A percentile compares a stretch with the other conserved stretches of the same genome.
These are phyloP conservation scores for Pyrocephalus nanus DNA, from an alignment of 2,797 vertebrate genomes.

Conservation along the genomic window DNA sequence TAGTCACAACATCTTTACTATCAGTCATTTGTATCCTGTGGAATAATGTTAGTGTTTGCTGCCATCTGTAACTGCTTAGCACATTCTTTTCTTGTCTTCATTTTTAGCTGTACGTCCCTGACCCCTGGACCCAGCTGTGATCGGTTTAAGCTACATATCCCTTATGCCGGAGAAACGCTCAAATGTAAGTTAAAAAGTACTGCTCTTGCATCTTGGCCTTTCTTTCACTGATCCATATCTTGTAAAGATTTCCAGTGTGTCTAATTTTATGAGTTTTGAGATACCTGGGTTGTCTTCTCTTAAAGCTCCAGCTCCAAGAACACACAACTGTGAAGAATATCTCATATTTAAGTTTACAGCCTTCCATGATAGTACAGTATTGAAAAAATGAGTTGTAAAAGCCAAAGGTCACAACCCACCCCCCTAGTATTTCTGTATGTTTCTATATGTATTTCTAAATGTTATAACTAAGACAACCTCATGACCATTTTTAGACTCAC, in stretches of 20 bases:
- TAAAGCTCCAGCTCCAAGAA: background rate
- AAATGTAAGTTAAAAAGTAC: conserved; percentile 87
- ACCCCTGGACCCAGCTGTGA: conserved; percentile 95
- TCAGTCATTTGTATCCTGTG: background rate
- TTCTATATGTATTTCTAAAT: background rate
- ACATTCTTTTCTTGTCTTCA: conserved; percentile 10
- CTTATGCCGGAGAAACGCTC: conserved; percentile 96
- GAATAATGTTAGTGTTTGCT: background rate
- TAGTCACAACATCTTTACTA: background rate
- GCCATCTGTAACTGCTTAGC: conserved; percentile 3
- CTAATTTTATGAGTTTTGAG: background rate
- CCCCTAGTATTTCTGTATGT: background rate
- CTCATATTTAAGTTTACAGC: background rate
- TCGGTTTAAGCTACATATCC: conserved; percentile 97
- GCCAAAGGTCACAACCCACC: background rate
- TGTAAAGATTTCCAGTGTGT: background rate
- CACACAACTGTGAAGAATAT: accelerated
- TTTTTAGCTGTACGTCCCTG: conserved; percentile 90
- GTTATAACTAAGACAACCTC: background rate
- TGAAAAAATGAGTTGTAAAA: background rate
- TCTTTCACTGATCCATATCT: background rate
- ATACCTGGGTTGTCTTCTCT: background rate
- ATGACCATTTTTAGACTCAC: background rate
- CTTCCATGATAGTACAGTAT: background rate
- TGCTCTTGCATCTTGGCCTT: background rate